Evolutionary conservation across 2,888 invertebrate species (phyloP), one percentile per base, ranked within the genome.

Genomic region (Apantesis nais): DNA sequence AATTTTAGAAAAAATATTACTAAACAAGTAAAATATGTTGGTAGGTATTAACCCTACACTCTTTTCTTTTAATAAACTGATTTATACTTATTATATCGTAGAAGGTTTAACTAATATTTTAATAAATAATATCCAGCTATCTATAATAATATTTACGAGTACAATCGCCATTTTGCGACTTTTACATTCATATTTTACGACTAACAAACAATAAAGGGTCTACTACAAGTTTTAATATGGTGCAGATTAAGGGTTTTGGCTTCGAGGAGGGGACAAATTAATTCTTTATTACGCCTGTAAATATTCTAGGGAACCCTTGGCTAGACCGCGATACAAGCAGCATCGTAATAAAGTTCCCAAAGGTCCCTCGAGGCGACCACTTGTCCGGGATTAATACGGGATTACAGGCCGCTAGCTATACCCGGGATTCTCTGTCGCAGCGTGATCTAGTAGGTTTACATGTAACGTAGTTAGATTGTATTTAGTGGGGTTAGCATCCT

Each of bases 281-380:
- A 92, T 90, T 86, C 87, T 83, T 90, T 87, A 89, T 92, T 90
- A 90, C 85, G 78, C 81, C 83, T 88, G 87, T 79, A 83, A 89
- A 89, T 87, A 87, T 86, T 84, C 82, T 83, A 84, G 77, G 77
- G 78, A 71, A 75, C 75, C 74, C 67, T 76, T 67, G 68, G 72
- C 37, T 60, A 67, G 60, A 74, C 79, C 86, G 77, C 83, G 85
- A 81, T 86, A 87, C 85, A 86, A 85, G 79, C 74, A 77, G 83
- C 81, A 80, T 84, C 73, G 87, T 89, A 92, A 91, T 91, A 90
- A 89, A 88, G 90, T 92, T 93, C 92, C 91, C 93, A 89, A 87
- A 84, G 82, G 78, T 88, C 92, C 92, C 92, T 86, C 78, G 89
- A 86, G 91, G 90, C 90, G 89, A 78, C 87, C 90, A 92, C 94